Percentiles rank a stretch among this genome's conserved stretches.
These are phyloP conservation scores for Amphiprion clarkii DNA, from an alignment of 2,797 vertebrate genomes.

Conservation along the genomic window DNA sequence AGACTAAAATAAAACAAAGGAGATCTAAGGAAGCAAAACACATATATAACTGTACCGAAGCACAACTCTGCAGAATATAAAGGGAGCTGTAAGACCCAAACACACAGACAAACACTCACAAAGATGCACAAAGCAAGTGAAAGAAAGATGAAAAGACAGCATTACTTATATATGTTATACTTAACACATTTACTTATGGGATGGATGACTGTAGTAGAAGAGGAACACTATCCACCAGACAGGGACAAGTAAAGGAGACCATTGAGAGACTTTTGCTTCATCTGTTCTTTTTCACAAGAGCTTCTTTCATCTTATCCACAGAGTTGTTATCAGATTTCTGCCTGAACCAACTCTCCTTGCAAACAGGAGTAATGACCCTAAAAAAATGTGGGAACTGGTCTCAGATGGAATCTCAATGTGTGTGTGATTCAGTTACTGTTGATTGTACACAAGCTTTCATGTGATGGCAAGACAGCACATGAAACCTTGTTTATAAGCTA, in stretches of 20 bases:
- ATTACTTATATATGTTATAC: constrained; percentile 1
- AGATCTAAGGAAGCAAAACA: not conserved
- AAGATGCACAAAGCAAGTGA: not conserved
- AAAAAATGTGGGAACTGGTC: constrained; percentile 12
- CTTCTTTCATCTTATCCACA: constrained; percentile 39
- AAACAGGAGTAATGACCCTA: constrained; percentile 17
- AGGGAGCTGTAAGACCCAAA: too few relatives aligned
- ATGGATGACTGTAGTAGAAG: constrained; percentile 38
- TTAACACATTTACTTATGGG: constrained; percentile 31
- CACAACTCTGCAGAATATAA: not conserved
- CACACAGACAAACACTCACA: constrained; percentile 20
- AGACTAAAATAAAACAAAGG: not conserved
- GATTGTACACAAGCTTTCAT: not conserved
- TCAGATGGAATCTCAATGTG: not conserved
- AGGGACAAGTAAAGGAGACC: constrained; percentile 17
- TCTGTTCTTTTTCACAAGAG: constrained; percentile 16
- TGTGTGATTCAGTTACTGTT: not conserved
- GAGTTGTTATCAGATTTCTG: constrained; percentile 52
- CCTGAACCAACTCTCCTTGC: not conserved
- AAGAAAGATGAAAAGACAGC: constrained; percentile 15
- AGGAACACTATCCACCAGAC: not conserved
- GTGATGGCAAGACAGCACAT: too few relatives aligned
- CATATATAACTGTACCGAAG: not conserved
- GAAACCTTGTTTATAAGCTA: too few relatives aligned
- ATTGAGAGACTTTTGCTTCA: constrained; percentile 34